Conservation (phyloP, 2,113 vertebrate genomes). For the Cephalopholis sonnerati region DNA sequence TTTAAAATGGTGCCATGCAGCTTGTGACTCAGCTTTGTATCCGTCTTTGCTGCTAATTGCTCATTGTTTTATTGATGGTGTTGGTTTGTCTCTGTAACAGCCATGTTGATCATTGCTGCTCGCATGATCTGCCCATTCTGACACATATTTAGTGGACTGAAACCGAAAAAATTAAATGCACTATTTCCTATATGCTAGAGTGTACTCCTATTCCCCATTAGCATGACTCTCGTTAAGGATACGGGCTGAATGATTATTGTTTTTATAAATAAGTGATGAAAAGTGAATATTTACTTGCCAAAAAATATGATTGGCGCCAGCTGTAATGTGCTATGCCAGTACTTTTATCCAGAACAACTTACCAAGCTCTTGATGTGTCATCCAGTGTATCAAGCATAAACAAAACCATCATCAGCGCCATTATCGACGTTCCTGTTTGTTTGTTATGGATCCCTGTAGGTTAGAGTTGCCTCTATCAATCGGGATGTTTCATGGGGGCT, state of each 20-base stretch:
- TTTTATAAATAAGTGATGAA: background rate
- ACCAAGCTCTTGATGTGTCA: constrained; percentile 4
- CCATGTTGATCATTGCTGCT: no score
- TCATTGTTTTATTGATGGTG: no score
- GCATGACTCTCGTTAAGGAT: no score
- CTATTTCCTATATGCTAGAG: background rate
- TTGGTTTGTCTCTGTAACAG: no score
- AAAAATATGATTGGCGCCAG: no score
- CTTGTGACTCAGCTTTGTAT: no score
- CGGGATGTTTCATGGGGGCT: constrained; percentile 26
- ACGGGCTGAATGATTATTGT: background rate
- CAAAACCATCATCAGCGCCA: background rate
- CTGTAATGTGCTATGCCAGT: background rate
- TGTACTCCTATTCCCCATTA: no score
- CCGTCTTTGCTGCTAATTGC: background rate
- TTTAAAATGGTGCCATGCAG: background rate
- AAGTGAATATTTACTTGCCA: background rate
- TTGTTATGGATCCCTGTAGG: constrained; percentile 38
- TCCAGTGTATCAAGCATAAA: background rate
- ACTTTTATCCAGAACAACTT: background rate
- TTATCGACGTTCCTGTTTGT: background rate
- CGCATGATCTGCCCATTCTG: no score
- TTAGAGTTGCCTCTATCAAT: background rate
- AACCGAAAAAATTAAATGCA: background rate
- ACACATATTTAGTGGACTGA: background rate